These are phyloP conservation scores for Trachemys scripta DNA, from an alignment of 2,113 vertebrate genomes.

Conservation along the genomic window DNA sequence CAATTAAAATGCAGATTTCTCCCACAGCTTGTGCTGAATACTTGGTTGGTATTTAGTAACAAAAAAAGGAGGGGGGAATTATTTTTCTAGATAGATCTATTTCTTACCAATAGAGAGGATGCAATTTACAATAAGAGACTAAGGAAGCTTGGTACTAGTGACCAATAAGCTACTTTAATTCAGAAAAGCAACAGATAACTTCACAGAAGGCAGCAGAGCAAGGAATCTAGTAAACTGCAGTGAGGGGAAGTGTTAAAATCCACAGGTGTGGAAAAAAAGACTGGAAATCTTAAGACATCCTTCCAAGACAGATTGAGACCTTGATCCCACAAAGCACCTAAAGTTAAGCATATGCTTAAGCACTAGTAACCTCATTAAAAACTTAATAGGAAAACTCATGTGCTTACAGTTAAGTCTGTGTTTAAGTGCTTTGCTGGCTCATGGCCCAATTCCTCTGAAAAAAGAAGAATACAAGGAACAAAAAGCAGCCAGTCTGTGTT, in stretches of 20 bases:
- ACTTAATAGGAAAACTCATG: not conserved
- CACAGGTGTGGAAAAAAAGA: not conserved
- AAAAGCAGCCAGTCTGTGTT: constrained; percentile 1
- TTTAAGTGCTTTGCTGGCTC: not conserved
- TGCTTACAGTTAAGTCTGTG: not conserved
- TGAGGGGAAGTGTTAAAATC: not conserved
- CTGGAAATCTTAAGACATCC: not conserved
- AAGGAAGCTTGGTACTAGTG: not conserved
- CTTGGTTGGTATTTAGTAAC: constrained; percentile 27
- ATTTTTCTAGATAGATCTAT: not conserved
- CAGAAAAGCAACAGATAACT: not conserved
- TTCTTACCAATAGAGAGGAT: not conserved
- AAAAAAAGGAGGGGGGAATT: not conserved
- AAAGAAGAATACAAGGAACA: not conserved
- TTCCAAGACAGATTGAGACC: not conserved
- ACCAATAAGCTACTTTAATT: not conserved
- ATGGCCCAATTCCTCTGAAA: not conserved
- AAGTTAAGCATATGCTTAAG: not conserved
- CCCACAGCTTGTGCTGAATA: not conserved
- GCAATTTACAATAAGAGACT: not conserved
- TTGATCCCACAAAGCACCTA: not conserved
- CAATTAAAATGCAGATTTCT: constrained; percentile 8
- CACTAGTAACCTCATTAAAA: not conserved
- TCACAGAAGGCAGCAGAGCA: not conserved
- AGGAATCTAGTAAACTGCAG: not conserved